Evolutionary conservation across 2,113 vertebrate species (phyloP), one percentile per base, ranked within the genome.

Genomic region (Cacatua alba): DNA sequence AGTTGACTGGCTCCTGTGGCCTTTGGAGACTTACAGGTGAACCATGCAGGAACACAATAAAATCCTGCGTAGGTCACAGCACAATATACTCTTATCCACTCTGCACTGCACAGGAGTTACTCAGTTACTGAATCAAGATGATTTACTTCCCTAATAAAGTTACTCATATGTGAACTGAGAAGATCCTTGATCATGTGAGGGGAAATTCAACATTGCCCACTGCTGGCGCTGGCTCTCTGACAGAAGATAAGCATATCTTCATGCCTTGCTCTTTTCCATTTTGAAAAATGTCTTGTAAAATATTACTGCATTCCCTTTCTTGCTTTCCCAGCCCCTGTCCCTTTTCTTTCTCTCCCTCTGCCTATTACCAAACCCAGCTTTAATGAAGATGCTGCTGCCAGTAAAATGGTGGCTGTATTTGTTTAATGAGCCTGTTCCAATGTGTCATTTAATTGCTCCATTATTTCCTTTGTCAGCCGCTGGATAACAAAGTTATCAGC

Each of bases 401-500:
- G 39, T 92, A 18, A 53, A 81, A 82, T 1, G 3, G 59, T 78
- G 74, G 82, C 35, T 88, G 11, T 76, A 82, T 82, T 91, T 93
- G 28, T 92, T 86, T 91, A 78, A 85, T 72, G 37, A 96, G 6
- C 39, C 69, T 74, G 4, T 85, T 86, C 71, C 91, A 75, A 84
- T 48, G 1, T n/a, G 49, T 52, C 17, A 3, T 93, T 87, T 96
- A 95, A 94, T 82, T 90, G 65, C 51, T 89, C 67, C 62, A 28
- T 91, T 83, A 79, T 74, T 82, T 91, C 64, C 46, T 94, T 91
- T 91, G 82, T 91, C 82, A 89, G 67, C 9, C 18, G 77, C 75
- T 94, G 82, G 69, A 87, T 90, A 93, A 92, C 46, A 79, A 90
- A 97, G 55, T 86, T 96, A 91, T 67, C 92, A 82, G n/a, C 64